Evolutionary conservation across 2,113 vertebrate genomes (phyloP).

Genomic region (Sinocyclocheilus maitianheensis): DNA sequence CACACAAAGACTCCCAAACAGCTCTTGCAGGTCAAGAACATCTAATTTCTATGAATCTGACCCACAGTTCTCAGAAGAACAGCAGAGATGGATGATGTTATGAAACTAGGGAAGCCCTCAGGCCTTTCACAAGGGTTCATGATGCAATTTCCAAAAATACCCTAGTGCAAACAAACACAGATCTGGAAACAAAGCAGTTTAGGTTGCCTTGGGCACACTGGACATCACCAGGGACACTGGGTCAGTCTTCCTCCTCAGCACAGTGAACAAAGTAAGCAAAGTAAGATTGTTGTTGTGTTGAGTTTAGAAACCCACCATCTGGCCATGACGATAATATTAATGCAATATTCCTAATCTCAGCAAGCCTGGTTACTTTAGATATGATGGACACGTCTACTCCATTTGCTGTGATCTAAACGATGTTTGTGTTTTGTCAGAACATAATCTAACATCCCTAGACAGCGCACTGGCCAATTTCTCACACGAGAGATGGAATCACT

Average conservation of each 20-base stretch:
- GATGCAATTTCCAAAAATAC: constrained; percentile 6
- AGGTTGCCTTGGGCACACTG: background rate
- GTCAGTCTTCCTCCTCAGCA: background rate
- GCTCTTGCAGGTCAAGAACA: background rate
- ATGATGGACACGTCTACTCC: constrained; percentile 39
- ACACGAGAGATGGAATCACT: constrained; percentile 30
- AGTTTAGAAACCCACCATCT: background rate
- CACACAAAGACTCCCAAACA: background rate
- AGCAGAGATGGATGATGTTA: background rate
- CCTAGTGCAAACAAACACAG: background rate
- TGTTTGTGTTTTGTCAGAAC: background rate
- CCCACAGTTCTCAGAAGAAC: background rate
- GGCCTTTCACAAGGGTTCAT: background rate
- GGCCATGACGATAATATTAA: background rate
- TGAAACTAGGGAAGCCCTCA: background rate
- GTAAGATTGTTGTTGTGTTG: background rate
- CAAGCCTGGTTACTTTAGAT: constrained; percentile 14
- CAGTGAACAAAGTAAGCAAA: background rate
- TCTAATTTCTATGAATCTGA: background rate
- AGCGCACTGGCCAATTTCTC: constrained; percentile 30
- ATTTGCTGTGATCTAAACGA: constrained; percentile 29
- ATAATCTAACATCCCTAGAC: constrained; percentile 33
- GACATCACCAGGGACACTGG: constrained; percentile 3
- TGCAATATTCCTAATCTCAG: constrained; percentile 22
- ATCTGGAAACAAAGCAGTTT: background rate